Percentiles rank a stretch among this genome's conserved stretches.
These are phyloP conservation scores for Hippocampus abdominalis DNA, from an alignment of 2,113 vertebrate genomes.

Conservation along the genomic window DNA sequence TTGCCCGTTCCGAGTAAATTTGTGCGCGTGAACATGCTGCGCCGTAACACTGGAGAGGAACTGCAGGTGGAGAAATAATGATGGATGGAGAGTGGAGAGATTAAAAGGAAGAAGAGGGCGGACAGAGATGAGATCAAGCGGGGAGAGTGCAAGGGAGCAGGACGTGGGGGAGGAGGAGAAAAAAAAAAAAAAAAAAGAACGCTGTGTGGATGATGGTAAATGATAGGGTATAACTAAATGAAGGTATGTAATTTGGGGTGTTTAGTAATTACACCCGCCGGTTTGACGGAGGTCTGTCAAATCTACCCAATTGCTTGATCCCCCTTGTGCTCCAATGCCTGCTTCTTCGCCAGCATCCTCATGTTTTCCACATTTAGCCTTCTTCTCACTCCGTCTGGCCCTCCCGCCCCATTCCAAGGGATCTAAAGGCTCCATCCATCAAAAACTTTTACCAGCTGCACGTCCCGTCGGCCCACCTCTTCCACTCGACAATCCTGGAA, in stretches of 20 bases:
- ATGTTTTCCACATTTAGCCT: slow-evolving; percentile 71
- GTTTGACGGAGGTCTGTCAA: slow-evolving; percentile 70
- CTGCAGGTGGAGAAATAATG: slow-evolving; percentile 30
- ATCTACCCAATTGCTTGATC: slow-evolving; percentile 57
- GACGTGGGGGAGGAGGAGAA: slow-evolving; percentile 35
- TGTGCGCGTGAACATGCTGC: neutral
- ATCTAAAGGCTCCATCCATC: slow-evolving; percentile 57
- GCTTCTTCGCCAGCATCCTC: slow-evolving; percentile 51
- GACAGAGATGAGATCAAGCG: slow-evolving; percentile 7
- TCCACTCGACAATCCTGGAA: slow-evolving; percentile 56
- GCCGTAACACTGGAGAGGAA: slow-evolving; percentile 24
- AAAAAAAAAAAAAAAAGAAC: slow-evolving; percentile 57
- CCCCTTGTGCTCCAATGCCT: slow-evolving; percentile 33
- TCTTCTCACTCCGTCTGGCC: slow-evolving; percentile 44
- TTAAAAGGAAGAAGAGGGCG: slow-evolving; percentile 12
- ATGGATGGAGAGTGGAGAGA: slow-evolving; percentile 19
- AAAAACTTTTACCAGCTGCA: slow-evolving; percentile 63
- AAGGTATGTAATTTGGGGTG: slow-evolving; percentile 73
- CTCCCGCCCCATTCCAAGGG: slow-evolving; percentile 38
- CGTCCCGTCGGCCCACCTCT: slow-evolving; percentile 26
- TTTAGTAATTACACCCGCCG: slow-evolving; percentile 70
- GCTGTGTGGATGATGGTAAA: slow-evolving; percentile 63
- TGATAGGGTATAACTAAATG: slow-evolving; percentile 69
- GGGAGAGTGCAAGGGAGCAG: slow-evolving; percentile 32
- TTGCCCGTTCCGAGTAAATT: neutral